Percentiles rank a stretch among this genome's conserved stretches.
These are phyloP conservation scores for Ypsolopha sequella DNA, from an alignment of 2,888 invertebrate species.

Conservation along the genomic window DNA sequence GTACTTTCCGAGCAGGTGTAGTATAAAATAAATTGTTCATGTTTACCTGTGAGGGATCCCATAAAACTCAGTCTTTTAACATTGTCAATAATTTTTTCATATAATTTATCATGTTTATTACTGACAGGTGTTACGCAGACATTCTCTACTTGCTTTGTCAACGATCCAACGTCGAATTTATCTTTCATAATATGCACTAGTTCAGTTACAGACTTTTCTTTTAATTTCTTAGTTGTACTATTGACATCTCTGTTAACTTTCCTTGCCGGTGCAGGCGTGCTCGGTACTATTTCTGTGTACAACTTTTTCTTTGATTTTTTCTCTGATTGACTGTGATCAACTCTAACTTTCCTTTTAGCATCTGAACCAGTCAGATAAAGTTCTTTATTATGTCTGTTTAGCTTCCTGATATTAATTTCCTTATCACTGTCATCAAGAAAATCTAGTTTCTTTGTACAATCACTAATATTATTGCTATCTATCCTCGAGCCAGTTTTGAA, in stretches of 20 bases:
- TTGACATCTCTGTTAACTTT: slow-evolving; percentile 24
- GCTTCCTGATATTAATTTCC: slow-evolving; percentile 35
- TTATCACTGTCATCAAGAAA: slow-evolving; percentile 46
- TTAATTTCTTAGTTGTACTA: slow-evolving; percentile 41
- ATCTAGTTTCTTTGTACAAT: slow-evolving; percentile 39
- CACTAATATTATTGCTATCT: slow-evolving; percentile 31
- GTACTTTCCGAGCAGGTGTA: no score
- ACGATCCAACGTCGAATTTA: slow-evolving; percentile 2
- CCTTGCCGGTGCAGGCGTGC: slow-evolving; percentile 39
- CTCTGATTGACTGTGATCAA: slow-evolving; percentile 25
- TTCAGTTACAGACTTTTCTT: slow-evolving; percentile 41
- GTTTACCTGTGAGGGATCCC: slow-evolving; percentile 67
- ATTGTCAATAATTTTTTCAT: slow-evolving; percentile 5
- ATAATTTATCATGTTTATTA: no score
- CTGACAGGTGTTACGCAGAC: neutral
- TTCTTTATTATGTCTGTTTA: slow-evolving; percentile 33
- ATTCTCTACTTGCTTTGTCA: slow-evolving; percentile 29
- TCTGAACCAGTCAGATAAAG: slow-evolving; percentile 47
- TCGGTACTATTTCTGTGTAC: slow-evolving; percentile 44
- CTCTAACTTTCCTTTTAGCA: slow-evolving; percentile 27
- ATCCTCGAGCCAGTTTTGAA: slow-evolving; percentile 39
- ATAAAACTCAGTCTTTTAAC: slow-evolving; percentile 56
- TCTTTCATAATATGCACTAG: slow-evolving; percentile 36
- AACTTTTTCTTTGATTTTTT: slow-evolving; percentile 48
- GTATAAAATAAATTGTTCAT: neutral